Base-by-base conservation (phyloP, 1,140 invertebrate species). In the Batillaria attramentaria region DNA sequence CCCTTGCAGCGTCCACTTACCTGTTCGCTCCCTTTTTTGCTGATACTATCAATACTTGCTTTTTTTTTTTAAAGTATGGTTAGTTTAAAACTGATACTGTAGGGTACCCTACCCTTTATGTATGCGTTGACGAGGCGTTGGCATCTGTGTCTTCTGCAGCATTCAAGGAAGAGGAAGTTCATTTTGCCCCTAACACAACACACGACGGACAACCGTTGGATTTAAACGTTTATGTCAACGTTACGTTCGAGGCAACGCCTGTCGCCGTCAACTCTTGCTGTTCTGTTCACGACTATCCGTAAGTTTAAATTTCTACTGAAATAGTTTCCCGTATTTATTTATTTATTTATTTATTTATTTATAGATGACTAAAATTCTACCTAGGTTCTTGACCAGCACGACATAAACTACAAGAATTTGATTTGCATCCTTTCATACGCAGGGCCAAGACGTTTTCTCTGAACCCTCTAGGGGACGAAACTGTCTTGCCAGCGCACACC, bases 221-320 rank as follows among this genome's bases (percentile, higher is more conserved):
- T 31, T 33, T 81, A 8, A 78, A 54, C 50, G 81, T 84, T 0
- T 83, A 50, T 35, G 60, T 85, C 18, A 79, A 85, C 39, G 79
- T 85, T 6, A 80, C 77, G 13, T 83, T 85, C 39, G 77, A 77
- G 24, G 43, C 79, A 0, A 35, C 43, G 35, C 16, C 35, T 24
- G 33, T 79, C 8, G 46, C 20, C n/a, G 77, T 82, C 75, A 72
- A 66, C n/a, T 77, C 79, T 28, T 85, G 84, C 54, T 85, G 84
- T 41, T 73, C 54, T 1, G 24, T 57, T 24, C 74, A 74, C 62
- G 46, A 20, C 6, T 81, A 79, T 68, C 75, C 33, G 84, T 85
- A 79, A 65, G 81, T 83, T 60, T 57, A 5, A 24, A 8, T n/a
- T 20, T 72, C 43, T 31, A 31, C n/a, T n/a, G n/a, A n/a, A n/a